phyloP scores from a whole-genome alignment of 2,113 vertebrate genomes.

The Trachemys scripta region DNA sequence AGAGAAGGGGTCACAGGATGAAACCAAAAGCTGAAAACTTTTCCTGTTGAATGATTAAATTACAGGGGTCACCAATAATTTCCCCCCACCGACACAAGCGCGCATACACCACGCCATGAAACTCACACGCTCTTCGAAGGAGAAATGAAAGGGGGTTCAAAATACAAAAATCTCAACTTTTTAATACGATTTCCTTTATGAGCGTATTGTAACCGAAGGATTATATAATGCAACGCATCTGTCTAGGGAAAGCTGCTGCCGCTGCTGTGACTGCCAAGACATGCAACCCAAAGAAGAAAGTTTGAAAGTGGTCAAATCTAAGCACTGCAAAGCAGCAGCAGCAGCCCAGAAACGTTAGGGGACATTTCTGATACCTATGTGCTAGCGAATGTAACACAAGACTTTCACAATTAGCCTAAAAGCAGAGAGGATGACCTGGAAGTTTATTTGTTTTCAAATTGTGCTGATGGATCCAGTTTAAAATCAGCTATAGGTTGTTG shows the following conservation, averaged over 20 bases:
- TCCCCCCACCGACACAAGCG: background rate
- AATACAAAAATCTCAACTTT: slow-evolving; percentile 58
- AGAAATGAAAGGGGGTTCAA: slow-evolving; percentile 68
- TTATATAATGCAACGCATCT: slow-evolving; percentile 53
- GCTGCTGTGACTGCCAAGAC: slow-evolving; percentile 8
- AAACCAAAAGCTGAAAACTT: slow-evolving; percentile 40
- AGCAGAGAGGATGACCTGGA: background rate
- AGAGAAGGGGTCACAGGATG: slow-evolving; percentile 2
- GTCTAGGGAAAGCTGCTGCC: background rate
- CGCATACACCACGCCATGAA: slow-evolving; percentile 49
- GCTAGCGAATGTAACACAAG: background rate
- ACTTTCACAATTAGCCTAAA: background rate
- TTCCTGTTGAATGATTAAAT: slow-evolving; percentile 38
- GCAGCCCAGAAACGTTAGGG: background rate
- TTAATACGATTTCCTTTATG: slow-evolving; percentile 72
- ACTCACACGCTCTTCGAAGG: slow-evolving; percentile 26
- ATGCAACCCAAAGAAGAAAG: slow-evolving; percentile 42
- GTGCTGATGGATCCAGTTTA: background rate
- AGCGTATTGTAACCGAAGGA: slow-evolving; percentile 50
- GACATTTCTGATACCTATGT: slow-evolving; percentile 8
- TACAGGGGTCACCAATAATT: slow-evolving; percentile 42
- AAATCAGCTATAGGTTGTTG: slow-evolving; percentile 49
- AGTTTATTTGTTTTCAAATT: slow-evolving; percentile 37
- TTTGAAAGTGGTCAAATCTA: slow-evolving; percentile 31
- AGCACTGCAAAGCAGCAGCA: background rate